Evolutionary conservation across 2,113 vertebrate species (phyloP).

Genomic region (Aptenodytes forsteri): DNA sequence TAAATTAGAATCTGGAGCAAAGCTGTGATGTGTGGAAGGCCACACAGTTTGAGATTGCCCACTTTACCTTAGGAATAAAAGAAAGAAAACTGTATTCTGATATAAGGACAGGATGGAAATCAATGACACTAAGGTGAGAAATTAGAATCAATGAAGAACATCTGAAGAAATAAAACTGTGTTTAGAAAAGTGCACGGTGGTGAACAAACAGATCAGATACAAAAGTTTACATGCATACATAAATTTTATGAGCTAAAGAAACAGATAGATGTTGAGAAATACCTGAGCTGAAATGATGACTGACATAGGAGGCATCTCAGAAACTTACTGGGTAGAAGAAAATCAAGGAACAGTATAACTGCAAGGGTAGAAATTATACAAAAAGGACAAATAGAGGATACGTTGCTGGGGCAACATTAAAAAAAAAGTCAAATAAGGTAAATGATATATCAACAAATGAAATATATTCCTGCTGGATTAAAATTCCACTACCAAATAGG

Average conservation of each 20-base stretch:
- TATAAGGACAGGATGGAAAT: not conserved
- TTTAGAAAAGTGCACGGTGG: not conserved
- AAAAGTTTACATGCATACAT: not conserved
- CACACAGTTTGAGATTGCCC: not conserved
- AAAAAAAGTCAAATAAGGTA: not conserved
- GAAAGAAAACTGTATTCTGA: not conserved
- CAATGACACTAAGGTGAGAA: not conserved
- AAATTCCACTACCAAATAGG: not conserved
- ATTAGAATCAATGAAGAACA: not conserved
- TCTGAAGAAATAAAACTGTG: not conserved
- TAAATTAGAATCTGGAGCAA: not conserved
- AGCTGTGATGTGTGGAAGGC: not conserved
- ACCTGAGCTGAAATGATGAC: not conserved
- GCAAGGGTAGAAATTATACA: not conserved
- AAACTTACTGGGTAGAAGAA: not conserved
- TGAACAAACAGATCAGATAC: not conserved
- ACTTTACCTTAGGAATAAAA: not conserved
- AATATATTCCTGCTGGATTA: not conserved
- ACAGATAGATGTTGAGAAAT: not conserved
- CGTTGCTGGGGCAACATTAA: not conserved
- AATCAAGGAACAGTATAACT: not conserved
- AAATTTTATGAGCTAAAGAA: not conserved
- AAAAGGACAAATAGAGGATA: not conserved
- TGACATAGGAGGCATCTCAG: not conserved
- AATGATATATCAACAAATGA: not conserved